A percentile compares a stretch with the other conserved stretches of the same genome.
Conservation (phyloP, 2,113 vertebrate species). For the Seriola aureovittata region DNA sequence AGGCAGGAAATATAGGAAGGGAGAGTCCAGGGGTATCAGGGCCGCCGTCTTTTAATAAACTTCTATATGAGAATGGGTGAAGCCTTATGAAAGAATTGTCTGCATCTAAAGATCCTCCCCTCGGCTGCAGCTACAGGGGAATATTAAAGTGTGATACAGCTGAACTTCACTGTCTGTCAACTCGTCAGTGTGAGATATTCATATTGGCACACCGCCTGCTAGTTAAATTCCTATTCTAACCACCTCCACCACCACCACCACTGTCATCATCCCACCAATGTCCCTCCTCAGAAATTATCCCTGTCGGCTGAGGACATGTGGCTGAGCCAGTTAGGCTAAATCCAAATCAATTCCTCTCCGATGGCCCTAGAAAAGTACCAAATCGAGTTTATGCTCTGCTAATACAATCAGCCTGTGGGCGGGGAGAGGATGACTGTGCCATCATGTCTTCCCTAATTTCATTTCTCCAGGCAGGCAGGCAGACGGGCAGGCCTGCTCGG, state of each 20-base stretch:
- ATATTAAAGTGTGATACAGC: slow-evolving; percentile 26
- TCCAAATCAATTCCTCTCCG: slow-evolving; percentile 78
- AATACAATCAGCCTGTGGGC: slow-evolving; percentile 80
- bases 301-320: slow-evolving; percentile 66
- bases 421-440: slow-evolving; percentile 80
- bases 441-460: slow-evolving; percentile 83
- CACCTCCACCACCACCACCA: slow-evolving; percentile 1
- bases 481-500: slow-evolving; percentile 60
- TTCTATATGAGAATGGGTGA: slow-evolving; percentile 9
- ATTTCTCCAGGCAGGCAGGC: slow-evolving; percentile 67
- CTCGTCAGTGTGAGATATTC: slow-evolving; percentile 29
- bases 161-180: slow-evolving; percentile 34
- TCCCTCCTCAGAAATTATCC: slow-evolving; percentile 53
- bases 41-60: background rate
- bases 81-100: slow-evolving; percentile 16
- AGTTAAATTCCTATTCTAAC: slow-evolving; percentile 34
- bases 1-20: background rate
- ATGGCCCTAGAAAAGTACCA: slow-evolving; percentile 73
- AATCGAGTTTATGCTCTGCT: slow-evolving; percentile 77
- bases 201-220: slow-evolving; percentile 10
- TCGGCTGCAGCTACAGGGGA: background rate
- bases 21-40: background rate
- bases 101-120: background rate
- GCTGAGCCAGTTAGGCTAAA: slow-evolving; percentile 78
- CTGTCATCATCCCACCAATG: slow-evolving; percentile 34